Evolutionary conservation across 92 coral and sea anemone species (phyloP).

Genomic region (Chrysogorgia sp.): DNA sequence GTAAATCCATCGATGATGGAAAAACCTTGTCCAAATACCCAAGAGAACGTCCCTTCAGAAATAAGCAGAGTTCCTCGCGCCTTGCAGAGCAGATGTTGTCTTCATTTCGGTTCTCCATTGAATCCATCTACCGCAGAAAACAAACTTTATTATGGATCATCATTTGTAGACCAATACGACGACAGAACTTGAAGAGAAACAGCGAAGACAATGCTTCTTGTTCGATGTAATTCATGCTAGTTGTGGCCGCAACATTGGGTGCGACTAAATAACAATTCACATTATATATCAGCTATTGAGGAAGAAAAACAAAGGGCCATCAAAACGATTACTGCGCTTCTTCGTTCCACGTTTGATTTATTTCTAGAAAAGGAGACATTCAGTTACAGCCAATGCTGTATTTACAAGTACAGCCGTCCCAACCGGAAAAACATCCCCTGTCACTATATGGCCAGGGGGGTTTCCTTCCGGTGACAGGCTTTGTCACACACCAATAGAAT

Average conservation of each 20-base stretch:
- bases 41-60: conserved; percentile 76
- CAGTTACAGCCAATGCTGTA: conserved; percentile 2
- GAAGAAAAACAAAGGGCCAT: conserved; percentile 10
- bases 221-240: not conserved
- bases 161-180: not conserved
- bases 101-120: conserved; percentile 28
- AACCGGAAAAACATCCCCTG: too few relatives aligned
- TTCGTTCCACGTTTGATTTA: conserved; percentile 12
- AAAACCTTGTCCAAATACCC: conserved; percentile 73
- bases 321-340: conserved; percentile 1
- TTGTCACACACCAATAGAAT: too few relatives aligned
- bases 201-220: conserved; percentile 12
- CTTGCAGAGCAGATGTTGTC: not conserved
- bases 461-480: too few relatives aligned
- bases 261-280: conserved; percentile 13
- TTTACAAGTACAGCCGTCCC: too few relatives aligned
- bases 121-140: not conserved
- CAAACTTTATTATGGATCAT: not conserved
- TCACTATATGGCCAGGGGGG: too few relatives aligned
- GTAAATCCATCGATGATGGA: conserved; percentile 72
- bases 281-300: conserved; percentile 18
- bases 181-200: not conserved
- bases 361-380: conserved; percentile 16
- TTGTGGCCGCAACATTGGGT: conserved; percentile 10
- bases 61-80: conserved; percentile 63